Percentiles rank a stretch among this genome's conserved stretches.
These are phyloP conservation scores for Ephialtes manifestator DNA, from an alignment of 2,888 invertebrate species.

Conservation along the genomic window DNA sequence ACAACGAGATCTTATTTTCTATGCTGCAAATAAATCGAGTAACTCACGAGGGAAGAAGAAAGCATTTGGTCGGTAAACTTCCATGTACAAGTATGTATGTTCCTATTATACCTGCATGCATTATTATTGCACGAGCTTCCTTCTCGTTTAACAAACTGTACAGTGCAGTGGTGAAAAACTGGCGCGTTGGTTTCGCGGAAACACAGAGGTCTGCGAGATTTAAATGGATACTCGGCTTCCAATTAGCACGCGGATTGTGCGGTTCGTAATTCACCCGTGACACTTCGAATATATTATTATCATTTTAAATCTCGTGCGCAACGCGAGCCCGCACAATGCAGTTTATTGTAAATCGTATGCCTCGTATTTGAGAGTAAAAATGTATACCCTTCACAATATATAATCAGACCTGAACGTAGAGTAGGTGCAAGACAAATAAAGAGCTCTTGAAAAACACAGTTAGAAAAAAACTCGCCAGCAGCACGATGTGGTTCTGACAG, in stretches of 20 bases:
- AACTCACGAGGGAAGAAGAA: conserved; percentile 21
- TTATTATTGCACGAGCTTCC: not conserved
- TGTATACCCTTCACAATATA: not conserved
- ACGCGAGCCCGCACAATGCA: not conserved
- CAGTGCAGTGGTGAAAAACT: not conserved
- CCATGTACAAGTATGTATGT: not conserved
- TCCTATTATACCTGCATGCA: not conserved
- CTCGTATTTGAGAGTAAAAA: not conserved
- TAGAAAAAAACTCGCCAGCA: not conserved
- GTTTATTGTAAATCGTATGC: not conserved
- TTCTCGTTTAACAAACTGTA: not conserved
- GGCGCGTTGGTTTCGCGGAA: not conserved
- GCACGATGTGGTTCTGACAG: not conserved
- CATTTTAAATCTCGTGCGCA: not conserved
- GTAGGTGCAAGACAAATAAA: not conserved
- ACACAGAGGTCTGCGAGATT: not conserved
- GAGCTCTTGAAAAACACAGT: not conserved
- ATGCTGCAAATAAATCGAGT: conserved; percentile 65
- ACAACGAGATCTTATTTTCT: conserved; percentile 72
- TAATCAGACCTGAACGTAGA: not conserved
- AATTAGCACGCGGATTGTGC: conserved; percentile 7
- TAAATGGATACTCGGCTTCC: conserved; percentile 5
- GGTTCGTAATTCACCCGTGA: not conserved
- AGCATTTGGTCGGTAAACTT: not conserved
- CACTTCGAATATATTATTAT: conserved; percentile 2